Evolutionary conservation across 2,113 vertebrate species (phyloP).

Genomic region (Synchiropus splendidus): DNA sequence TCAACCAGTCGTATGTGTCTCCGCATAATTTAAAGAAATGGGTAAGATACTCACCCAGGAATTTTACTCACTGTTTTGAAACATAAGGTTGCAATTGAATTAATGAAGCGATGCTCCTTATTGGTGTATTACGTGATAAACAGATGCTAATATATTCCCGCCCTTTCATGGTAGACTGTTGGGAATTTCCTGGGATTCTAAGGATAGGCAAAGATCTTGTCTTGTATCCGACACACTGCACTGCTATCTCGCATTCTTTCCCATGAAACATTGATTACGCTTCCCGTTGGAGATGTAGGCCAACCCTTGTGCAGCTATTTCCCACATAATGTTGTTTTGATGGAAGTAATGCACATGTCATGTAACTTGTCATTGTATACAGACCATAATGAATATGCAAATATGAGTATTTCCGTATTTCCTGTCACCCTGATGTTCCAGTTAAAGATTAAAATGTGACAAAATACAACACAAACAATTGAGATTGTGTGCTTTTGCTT

Average conservation of each 20-base stretch:
- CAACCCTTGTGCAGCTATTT: constrained; percentile 7
- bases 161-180: constrained; percentile 13
- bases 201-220: constrained; percentile 17
- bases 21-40: no score
- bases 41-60: no score
- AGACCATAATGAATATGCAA: no score
- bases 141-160: constrained; percentile 50
- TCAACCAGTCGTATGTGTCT: no score
- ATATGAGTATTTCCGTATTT: no score
- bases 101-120: no score
- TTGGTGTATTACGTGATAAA: constrained; percentile 18
- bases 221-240: constrained; percentile 9
- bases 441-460: no score
- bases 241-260: constrained; percentile 30
- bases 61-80: no score
- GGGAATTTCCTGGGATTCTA: constrained; percentile 15
- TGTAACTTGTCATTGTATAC: constrained; percentile 10
- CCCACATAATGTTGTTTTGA: neutral
- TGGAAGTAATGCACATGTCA: constrained; percentile 2
- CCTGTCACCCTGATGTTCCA: no score
- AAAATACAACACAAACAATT: no score
- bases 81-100: no score
- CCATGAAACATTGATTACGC: constrained; percentile 43
- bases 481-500: constrained; percentile 1
- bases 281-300: constrained; percentile 17